A percentile compares a stretch with the other conserved stretches of the same genome.
Evolutionary conservation across 2,113 vertebrate species (phyloP).

Genomic region (Esox niger): DNA sequence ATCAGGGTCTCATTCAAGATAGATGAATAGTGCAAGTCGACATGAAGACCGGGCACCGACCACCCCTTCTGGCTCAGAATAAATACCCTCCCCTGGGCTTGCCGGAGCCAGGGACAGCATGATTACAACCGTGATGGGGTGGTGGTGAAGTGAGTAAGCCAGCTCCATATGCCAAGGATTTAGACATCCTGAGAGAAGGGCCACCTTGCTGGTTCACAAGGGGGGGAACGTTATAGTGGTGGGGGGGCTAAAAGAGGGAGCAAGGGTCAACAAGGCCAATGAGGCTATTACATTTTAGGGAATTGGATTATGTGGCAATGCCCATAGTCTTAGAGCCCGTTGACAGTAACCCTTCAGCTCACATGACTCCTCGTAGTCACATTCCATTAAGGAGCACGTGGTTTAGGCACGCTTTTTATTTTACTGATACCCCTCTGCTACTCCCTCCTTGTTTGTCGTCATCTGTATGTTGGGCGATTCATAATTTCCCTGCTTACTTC

Average conservation of each 20-base stretch:
- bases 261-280: background rate
- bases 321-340: conserved; percentile 19
- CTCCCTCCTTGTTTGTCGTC: background rate
- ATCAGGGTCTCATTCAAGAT: conserved; percentile 53
- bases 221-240: background rate
- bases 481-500: conserved; percentile 12
- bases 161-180: conserved; percentile 48
- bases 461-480: too few relatives aligned
- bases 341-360: conserved; percentile 47
- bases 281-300: conserved; percentile 9
- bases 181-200: conserved; percentile 20
- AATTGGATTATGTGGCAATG: conserved; percentile 33
- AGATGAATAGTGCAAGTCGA: conserved; percentile 37
- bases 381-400: too few relatives aligned
- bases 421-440: background rate
- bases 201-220: background rate
- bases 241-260: background rate
- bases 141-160: conserved; percentile 23
- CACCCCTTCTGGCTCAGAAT: conserved; percentile 62
- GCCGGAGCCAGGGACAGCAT: conserved; percentile 57
- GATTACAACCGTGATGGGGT: conserved; percentile 58
- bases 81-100: conserved; percentile 56
- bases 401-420: conserved; percentile 9
- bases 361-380: too few relatives aligned
- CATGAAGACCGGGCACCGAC: conserved; percentile 39